Evolutionary conservation across 1,140 invertebrate genomes (phyloP).

Genomic region (Plutomurus gul): DNA sequence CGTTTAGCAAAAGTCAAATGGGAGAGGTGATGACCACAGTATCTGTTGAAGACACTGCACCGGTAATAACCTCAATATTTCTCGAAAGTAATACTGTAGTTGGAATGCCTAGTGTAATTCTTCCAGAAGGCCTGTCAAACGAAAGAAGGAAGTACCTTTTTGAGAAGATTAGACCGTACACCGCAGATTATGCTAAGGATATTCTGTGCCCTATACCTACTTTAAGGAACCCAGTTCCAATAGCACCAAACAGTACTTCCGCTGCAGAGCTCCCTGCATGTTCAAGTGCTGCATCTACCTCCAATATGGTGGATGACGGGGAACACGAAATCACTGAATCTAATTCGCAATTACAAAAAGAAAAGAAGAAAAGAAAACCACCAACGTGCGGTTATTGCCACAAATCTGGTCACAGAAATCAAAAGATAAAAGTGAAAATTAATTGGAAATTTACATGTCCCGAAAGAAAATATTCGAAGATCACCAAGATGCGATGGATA

Average conservation of each 20-base stretch:
- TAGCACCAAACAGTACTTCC: background rate
- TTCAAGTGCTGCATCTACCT: background rate
- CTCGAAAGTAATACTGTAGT: too few species aligned
- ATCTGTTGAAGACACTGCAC: background rate
- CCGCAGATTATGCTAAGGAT: background rate
- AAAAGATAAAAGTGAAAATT: background rate
- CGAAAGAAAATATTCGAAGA: background rate
- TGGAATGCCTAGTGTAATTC: background rate
- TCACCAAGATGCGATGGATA: too few species aligned
- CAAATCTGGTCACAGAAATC: background rate
- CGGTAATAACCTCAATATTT: too few species aligned
- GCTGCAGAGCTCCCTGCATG: too few species aligned
- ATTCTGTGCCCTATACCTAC: background rate
- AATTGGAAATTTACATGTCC: background rate
- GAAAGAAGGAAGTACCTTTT: background rate
- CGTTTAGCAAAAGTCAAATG: background rate
- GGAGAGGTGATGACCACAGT: background rate
- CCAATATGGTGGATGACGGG: too few species aligned
- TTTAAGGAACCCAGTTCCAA: background rate
- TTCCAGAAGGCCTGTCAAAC: background rate
- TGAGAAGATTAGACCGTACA: constrained; percentile 7
- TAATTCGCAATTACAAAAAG: background rate
- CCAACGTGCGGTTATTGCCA: background rate
- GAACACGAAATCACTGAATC: background rate
- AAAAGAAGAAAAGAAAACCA: background rate